Base-by-base conservation (phyloP, 2,113 vertebrate genomes). In the Promerops cafer region DNA sequence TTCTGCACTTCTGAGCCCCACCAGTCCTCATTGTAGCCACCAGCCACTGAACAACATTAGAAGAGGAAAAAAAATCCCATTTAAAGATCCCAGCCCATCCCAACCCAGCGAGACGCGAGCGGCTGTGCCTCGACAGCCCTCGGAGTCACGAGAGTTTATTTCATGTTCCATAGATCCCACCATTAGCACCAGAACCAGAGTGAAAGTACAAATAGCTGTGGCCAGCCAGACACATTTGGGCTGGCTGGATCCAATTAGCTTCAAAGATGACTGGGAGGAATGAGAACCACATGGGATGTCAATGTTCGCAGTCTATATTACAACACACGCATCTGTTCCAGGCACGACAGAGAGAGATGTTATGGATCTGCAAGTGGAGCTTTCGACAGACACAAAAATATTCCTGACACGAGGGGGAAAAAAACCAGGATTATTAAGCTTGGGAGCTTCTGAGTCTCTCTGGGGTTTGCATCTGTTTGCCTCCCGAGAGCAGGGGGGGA, bases 191-290 rank as follows among this genome's bases (percentile, higher is more conserved):
- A 88, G 87, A 97, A 97, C 96, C 95, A 93, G 90, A 97, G 93
- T 96, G 91, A 97, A 97, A 96, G 95, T 91, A 94, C 94, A 98
- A 97, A 97, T 97, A 97, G 44, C 77, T 96, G 95, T 47, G 96
- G 95, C 79, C 69, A 98, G 95, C 86, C 97, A 86, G 94, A 93
- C 95, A 77, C 85, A 97, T 96, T 83, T 78, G 94, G 88, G 87
- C 79, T 95, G 97, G 92, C 97, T 97, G 97, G 95, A 98, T 96
- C 95, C 96, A 95, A 97, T 98, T 98, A 97, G 97, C 95, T 97
- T 98, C 97, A 98, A 98, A 98, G 97, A 91, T 83, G 92, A 97
- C 93, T 96, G 95, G 90, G 93, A 82, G 91, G 93, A 97, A 97
- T 97, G 94, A 97, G 95, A 97, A 97, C 90, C 97, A 97, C 96